Base-by-base conservation (phyloP, 1,140 invertebrate species). In the Oryctes rhinoceros region DNA sequence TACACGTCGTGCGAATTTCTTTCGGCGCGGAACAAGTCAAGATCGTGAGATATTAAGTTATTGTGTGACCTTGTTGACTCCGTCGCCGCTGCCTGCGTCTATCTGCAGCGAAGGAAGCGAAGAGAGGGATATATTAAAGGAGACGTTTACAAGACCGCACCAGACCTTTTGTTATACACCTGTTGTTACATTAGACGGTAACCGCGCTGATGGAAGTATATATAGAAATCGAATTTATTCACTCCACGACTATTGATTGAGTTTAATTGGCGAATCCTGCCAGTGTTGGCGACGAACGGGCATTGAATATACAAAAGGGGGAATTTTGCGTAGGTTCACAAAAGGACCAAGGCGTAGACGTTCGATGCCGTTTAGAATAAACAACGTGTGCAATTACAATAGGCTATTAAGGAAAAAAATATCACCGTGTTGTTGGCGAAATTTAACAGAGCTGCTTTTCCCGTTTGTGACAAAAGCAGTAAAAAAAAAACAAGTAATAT, bases 11-110 rank as follows among this genome's bases (percentile, higher is more conserved):
- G 24, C 10, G 20, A 71, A 71, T 71, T 71, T 71, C 65, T 71
- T 71, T 71, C 65, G 24, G 24, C 24, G 65, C 65, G 65, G 24
- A 71, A 71, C 65, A 71, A 6, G 39, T 44, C 39, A 44, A 44
- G 39, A 71, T 24, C 65, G 20, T 71, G 24, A 59, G 65, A 71
- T 71, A 71, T 71, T 71, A 71, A 71, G 65, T 71, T 71, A 71
- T 35, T 71, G 24, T 37, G 24, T 71, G 65, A 71, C 65, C 65
- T 71, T 71, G 65, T 71, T 15, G 65, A 71, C 65, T 59, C 15
- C 53, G 53, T 59, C 53, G 53, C 53, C 53, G 53, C 18, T 59
- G 65, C 24, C 24, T 71, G 35, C 9, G 35, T 71, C 65, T 71
- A 71, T 71, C 24, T 37, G 65, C 18, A 15, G 24, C 18, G 65